Base-by-base conservation (phyloP, 2,888 invertebrate species). In the Pandemis corylana region DNA sequence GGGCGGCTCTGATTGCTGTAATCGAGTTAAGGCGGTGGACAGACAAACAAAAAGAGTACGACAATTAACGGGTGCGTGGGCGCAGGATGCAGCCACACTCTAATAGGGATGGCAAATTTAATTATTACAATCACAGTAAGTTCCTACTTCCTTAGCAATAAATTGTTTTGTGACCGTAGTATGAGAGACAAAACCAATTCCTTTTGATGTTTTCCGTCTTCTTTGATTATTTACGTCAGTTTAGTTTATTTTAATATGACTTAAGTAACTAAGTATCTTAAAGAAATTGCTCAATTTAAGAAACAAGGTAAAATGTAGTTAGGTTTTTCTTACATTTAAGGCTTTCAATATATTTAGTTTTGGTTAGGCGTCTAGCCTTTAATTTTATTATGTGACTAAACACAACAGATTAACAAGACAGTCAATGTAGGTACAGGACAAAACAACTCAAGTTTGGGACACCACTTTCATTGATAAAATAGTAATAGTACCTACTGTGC, bases 1-100 rank as follows among this genome's bases (percentile, higher is more conserved):
- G 93, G 92, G 90, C 92, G 82, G 81, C 86, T 89, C 87, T 91
- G 94, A 94, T 94, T 94, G 93, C 82, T 84, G 83, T 94, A 94
- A 94, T 93, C 91, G 91, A 94, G 90, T 93, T 92, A 93, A 88
- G 82, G 12, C 28, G 84, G 85, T 84, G 87, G 84, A 87, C 87
- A 86, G 85, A 84, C 86, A 91, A 93, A 93, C 92, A 94, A 93
- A 92, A 94, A 92, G 93, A 94, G 88, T 85, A 86, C 84, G 84
- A 86, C 90, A 92, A 93, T 93, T 93, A 91, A 82, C 83, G 81
- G 78, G 77, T 44, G 89, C 90, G 94, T 93, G 90, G 93, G 94
- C 87, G 91, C 85, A 87, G 87, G 89, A 89, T 85, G 90, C 88
- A 86, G 79, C 82, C 51, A 66, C 67, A 66, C 76, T 68, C 71